A percentile compares a stretch with the other conserved stretches of the same genome.
These are phyloP conservation scores for Perithous albicinctus DNA, from an alignment of 2,888 invertebrate species.

Conservation along the genomic window DNA sequence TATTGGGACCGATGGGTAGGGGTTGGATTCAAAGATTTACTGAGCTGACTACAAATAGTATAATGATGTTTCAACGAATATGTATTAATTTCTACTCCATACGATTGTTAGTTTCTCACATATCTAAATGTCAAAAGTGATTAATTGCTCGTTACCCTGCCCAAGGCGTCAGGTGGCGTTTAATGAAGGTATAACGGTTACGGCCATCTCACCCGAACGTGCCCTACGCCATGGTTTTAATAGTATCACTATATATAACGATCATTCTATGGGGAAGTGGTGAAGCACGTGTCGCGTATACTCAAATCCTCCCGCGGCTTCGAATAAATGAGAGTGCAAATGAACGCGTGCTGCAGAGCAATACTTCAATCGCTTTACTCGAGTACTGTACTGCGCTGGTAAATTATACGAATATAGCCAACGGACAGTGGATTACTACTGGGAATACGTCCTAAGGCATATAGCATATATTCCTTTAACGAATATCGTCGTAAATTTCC, in stretches of 20 bases:
- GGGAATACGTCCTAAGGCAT: slow-evolving; percentile 27
- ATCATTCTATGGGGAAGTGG: slow-evolving; percentile 30
- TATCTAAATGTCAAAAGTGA: not conserved
- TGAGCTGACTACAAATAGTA: no score
- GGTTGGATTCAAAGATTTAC: no score
- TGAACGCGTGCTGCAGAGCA: slow-evolving; percentile 66
- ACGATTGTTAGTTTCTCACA: not conserved
- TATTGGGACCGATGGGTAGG: no score
- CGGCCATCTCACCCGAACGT: not conserved
- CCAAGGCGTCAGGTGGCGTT: not conserved
- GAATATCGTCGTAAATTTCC: slow-evolving; percentile 68
- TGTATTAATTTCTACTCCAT: not conserved
- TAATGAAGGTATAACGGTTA: not conserved
- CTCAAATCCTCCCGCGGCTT: slow-evolving; percentile 62
- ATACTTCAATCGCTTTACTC: slow-evolving; percentile 64
- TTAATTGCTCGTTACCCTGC: not conserved
- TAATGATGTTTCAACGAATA: not conserved
- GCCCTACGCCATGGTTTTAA: slow-evolving; percentile 3
- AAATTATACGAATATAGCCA: slow-evolving; percentile 58
- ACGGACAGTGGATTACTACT: slow-evolving; percentile 54
- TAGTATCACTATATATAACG: not conserved
- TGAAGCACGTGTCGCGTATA: slow-evolving; percentile 64
- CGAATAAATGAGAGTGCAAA: slow-evolving; percentile 68
- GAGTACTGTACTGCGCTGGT: slow-evolving; percentile 45
- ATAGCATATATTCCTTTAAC: slow-evolving; percentile 56